A percentile compares a stretch with the other conserved stretches of the same genome.
Conservation (phyloP, 2,797 vertebrate genomes). For the Aplochiton taeniatus region DNA sequence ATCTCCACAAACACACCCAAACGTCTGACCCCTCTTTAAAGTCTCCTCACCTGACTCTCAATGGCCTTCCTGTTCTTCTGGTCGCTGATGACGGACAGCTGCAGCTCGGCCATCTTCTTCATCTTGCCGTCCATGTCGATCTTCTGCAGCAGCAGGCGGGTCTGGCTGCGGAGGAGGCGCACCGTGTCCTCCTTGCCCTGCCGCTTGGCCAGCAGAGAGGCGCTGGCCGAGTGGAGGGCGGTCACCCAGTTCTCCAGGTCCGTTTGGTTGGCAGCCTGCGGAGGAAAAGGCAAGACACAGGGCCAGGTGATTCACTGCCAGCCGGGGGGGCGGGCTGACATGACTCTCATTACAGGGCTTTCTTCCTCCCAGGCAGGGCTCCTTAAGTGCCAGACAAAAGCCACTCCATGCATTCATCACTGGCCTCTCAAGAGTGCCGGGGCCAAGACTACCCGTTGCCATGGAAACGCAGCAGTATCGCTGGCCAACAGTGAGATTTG, state of each 20-base stretch:
- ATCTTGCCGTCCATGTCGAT: constrained; percentile 94
- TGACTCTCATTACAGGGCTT: constrained; percentile 10
- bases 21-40: not conserved
- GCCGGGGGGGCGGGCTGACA: not conserved
- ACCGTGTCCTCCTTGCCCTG: constrained; percentile 87
- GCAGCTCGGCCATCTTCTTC: constrained; percentile 95
- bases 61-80: constrained; percentile 89
- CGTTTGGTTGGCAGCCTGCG: constrained; percentile 88
- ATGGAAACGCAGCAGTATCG: constrained; percentile 7
- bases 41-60: constrained; percentile 84
- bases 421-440: not conserved
- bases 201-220: constrained; percentile 86
- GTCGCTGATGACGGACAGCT: constrained; percentile 88
- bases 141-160: constrained; percentile 84
- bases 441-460: constrained; percentile 13
- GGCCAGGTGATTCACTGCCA: constrained; percentile 5
- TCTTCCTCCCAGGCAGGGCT: not conserved
- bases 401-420: constrained; percentile 19
- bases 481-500: constrained; percentile 36
- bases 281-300: not conserved
- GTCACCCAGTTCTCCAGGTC: constrained; percentile 97
- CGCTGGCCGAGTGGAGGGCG: constrained; percentile 90
- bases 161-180: constrained; percentile 83
- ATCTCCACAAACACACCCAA: constrained; percentile 15
- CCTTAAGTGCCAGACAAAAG: constrained; percentile 32